A percentile compares a stretch with the other conserved stretches of the same genome.
These are phyloP conservation scores for Osmerus eperlanus DNA, from an alignment of 2,113 vertebrate genomes.

Conservation along the genomic window DNA sequence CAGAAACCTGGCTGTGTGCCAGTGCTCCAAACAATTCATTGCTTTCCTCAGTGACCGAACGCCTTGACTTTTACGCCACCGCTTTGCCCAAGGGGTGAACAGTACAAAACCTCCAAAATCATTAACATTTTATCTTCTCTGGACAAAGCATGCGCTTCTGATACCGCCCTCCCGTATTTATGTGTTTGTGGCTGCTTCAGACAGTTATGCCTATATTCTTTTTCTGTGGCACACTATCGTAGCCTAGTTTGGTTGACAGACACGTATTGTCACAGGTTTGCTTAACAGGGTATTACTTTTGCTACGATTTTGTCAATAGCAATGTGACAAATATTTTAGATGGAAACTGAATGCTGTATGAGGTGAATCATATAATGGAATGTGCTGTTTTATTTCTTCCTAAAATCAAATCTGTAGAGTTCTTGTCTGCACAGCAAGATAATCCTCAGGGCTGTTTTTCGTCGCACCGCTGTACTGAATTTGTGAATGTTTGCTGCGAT, in stretches of 20 bases:
- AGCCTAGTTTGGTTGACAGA: conserved; percentile 55
- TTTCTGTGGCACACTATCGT: conserved; percentile 50
- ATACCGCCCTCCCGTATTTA: not conserved
- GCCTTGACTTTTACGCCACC: not conserved
- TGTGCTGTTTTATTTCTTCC: conserved; percentile 33
- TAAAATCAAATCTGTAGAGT: conserved; percentile 64
- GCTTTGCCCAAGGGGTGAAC: conserved; percentile 17
- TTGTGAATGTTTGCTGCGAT: conserved; percentile 57
- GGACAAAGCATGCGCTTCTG: conserved; percentile 20
- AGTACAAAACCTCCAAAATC: conserved; percentile 25
- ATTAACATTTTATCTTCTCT: conserved; percentile 12
- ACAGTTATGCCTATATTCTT: conserved; percentile 38
- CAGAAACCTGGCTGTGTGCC: conserved; percentile 18
- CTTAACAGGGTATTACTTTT: conserved; percentile 61
- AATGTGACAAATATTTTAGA: conserved; percentile 49
- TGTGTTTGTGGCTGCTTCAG: conserved; percentile 19
- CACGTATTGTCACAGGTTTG: conserved; percentile 51
- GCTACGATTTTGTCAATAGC: conserved; percentile 61
- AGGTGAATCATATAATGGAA: conserved; percentile 15
- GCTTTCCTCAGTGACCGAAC: conserved; percentile 13
- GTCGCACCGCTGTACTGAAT: conserved; percentile 49
- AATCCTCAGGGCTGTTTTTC: conserved; percentile 60
- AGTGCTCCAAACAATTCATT: conserved; percentile 16
- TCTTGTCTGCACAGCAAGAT: conserved; percentile 68
- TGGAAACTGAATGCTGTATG: conserved; percentile 35